Evolutionary conservation across 2,113 vertebrate genomes (phyloP).

Genomic region (Tamias sibiricus): DNA sequence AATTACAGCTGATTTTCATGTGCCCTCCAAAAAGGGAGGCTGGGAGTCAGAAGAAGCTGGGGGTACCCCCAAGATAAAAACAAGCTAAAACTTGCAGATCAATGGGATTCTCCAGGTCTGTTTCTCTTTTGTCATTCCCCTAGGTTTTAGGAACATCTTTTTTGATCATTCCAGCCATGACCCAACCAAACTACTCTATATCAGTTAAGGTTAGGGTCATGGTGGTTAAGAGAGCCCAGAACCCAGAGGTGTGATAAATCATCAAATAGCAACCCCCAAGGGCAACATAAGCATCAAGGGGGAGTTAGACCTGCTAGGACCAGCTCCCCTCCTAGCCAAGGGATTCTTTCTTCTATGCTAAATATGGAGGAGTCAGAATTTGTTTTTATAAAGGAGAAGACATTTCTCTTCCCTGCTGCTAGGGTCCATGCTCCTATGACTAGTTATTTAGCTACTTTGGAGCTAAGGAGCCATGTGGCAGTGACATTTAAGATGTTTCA

Average conservation of each 20-base stretch:
- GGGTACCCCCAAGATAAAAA: not conserved
- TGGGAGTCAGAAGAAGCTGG: not conserved
- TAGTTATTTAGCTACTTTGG: not conserved
- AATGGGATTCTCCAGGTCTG: not conserved
- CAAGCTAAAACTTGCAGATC: not conserved
- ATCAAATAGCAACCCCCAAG: not conserved
- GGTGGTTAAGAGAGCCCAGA: not conserved
- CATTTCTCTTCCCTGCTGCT: not conserved
- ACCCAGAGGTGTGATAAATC: not conserved
- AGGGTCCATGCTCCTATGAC: not conserved
- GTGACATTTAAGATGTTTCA: not conserved
- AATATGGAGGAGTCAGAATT: not conserved
- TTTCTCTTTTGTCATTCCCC: not conserved
- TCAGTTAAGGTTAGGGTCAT: not conserved
- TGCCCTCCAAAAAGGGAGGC: not conserved
- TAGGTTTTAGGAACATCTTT: slow-evolving; percentile 35
- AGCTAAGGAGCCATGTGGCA: no score
- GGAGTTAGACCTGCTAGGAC: not conserved
- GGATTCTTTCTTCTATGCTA: not conserved
- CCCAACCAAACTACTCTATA: not conserved
- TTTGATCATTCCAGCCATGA: not conserved
- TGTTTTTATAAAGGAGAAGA: not conserved
- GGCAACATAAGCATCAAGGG: not conserved
- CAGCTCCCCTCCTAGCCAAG: not conserved
- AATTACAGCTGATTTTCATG: not conserved